Evolutionary conservation across 2,888 invertebrate genomes (phyloP).

Genomic region (Sussaba pulchella): DNA sequence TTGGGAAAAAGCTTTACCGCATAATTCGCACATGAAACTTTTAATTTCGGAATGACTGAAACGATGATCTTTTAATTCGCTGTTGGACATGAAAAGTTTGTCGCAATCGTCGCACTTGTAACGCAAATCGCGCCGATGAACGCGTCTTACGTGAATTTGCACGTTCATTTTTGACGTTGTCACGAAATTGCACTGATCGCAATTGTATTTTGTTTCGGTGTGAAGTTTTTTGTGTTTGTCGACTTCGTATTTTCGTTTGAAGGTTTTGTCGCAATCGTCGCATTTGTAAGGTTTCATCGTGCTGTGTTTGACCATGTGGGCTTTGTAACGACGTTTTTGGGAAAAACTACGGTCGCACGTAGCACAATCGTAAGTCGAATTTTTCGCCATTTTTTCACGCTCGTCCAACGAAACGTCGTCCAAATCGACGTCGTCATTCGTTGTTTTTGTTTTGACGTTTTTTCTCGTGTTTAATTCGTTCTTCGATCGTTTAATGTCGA

Average conservation of each 20-base stretch:
- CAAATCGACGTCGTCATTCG: slow-evolving; percentile 1
- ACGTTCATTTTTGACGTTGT: slow-evolving; percentile 60
- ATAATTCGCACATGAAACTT: slow-evolving; percentile 70
- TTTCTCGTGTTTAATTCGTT: not conserved
- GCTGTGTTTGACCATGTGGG: slow-evolving; percentile 54
- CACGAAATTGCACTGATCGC: slow-evolving; percentile 57
- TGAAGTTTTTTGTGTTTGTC: slow-evolving; percentile 69
- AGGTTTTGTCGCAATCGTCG: slow-evolving; percentile 63
- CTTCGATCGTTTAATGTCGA: too few species aligned
- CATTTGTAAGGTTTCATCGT: slow-evolving; percentile 57
- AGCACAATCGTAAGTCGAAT: slow-evolving; percentile 45
- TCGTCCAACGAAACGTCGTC: slow-evolving; percentile 9
- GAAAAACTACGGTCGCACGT: slow-evolving; percentile 74
- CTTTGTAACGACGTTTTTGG: slow-evolving; percentile 14
- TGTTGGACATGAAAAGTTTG: slow-evolving; percentile 66
- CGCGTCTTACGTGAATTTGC: slow-evolving; percentile 63
- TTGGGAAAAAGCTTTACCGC: slow-evolving; percentile 67
- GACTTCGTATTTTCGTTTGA: slow-evolving; percentile 68
- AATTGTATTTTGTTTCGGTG: slow-evolving; percentile 61
- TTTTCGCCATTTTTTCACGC: slow-evolving; percentile 1
- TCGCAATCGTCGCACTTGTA: slow-evolving; percentile 67
- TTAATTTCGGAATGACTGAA: slow-evolving; percentile 53
- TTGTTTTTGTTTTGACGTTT: not conserved
- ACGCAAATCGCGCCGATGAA: slow-evolving; percentile 58
- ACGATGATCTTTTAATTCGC: slow-evolving; percentile 66